Percentiles rank a stretch among this genome's conserved stretches.
phyloP scores from a whole-genome alignment of 1,140 invertebrate species.

The Pseudoatta argentina region DNA sequence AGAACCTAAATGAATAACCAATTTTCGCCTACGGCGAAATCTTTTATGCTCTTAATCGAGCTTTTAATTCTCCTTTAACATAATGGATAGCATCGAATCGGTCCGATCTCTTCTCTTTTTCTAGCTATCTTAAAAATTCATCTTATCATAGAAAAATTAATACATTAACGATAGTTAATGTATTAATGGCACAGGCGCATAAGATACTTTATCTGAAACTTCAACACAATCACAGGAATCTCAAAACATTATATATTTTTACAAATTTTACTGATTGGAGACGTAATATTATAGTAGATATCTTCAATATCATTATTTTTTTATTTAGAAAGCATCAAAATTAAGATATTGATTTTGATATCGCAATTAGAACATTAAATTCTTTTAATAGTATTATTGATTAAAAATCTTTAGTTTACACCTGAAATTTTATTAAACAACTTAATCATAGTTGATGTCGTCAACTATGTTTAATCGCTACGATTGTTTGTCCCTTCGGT shows the following conservation, averaged over 20 bases:
- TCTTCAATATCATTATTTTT: neutral
- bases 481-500: neutral
- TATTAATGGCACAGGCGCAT: too few relatives aligned
- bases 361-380: neutral
- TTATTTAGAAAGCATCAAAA: neutral
- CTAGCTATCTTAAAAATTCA: too few relatives aligned
- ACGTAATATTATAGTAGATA: neutral
- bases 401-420: neutral
- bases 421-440: neutral
- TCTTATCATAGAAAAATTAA: too few relatives aligned
- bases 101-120: too few relatives aligned
- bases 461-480: neutral
- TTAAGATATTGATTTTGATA: neutral
- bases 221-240: neutral
- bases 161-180: too few relatives aligned
- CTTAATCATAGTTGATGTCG: neutral
- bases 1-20: conserved; percentile 80
- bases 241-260: neutral
- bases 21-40: conserved; percentile 71
- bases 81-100: neutral
- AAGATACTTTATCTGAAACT: neutral
- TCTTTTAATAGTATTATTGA: neutral
- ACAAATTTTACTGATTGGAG: neutral
- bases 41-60: neutral
- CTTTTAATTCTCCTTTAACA: neutral